These are phyloP conservation scores for Lasiommata megera DNA, from an alignment of 2,888 invertebrate species.

Conservation along the genomic window DNA sequence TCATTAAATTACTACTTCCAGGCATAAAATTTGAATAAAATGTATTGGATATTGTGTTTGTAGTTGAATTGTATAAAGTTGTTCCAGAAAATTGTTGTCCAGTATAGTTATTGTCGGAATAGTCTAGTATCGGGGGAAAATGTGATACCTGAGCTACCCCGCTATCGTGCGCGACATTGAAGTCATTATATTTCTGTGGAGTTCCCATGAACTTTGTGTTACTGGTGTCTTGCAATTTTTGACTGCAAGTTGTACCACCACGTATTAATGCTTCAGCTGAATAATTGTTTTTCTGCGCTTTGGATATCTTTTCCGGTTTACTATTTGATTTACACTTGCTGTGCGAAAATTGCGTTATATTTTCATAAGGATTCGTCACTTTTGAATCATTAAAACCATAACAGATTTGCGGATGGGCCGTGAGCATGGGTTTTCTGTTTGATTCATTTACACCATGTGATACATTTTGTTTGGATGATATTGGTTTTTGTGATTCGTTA, in stretches of 20 bases:
- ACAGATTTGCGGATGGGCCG: conserved; percentile 58
- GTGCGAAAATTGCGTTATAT: conserved; percentile 54
- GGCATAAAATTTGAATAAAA: conserved; percentile 76
- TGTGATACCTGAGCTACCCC: conserved; percentile 74
- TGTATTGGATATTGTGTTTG: conserved; percentile 71
- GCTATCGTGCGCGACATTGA: conserved; percentile 57
- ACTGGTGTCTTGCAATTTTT: conserved; percentile 58
- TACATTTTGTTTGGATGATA: conserved; percentile 53
- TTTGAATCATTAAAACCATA: conserved; percentile 67
- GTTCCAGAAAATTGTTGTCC: conserved; percentile 72
- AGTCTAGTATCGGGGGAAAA: conserved; percentile 71
- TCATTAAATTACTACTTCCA: conserved; percentile 64
- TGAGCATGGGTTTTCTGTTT: conserved; percentile 53
- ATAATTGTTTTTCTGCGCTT: conserved; percentile 69
- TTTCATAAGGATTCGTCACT: conserved; percentile 55
- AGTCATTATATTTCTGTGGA: conserved; percentile 67
- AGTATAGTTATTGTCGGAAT: conserved; percentile 64
- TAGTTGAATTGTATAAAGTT: conserved; percentile 67
- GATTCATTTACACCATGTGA: conserved; percentile 52
- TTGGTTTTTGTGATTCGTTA: conserved; percentile 51
- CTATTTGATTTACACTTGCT: conserved; percentile 56
- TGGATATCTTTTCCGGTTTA: conserved; percentile 56
- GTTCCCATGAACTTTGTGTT: conserved; percentile 57
- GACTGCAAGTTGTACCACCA: conserved; percentile 57
- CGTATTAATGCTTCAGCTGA: conserved; percentile 71